These are phyloP conservation scores for Champsocephalus esox DNA, from an alignment of 2,797 vertebrate species.

Conservation along the genomic window DNA sequence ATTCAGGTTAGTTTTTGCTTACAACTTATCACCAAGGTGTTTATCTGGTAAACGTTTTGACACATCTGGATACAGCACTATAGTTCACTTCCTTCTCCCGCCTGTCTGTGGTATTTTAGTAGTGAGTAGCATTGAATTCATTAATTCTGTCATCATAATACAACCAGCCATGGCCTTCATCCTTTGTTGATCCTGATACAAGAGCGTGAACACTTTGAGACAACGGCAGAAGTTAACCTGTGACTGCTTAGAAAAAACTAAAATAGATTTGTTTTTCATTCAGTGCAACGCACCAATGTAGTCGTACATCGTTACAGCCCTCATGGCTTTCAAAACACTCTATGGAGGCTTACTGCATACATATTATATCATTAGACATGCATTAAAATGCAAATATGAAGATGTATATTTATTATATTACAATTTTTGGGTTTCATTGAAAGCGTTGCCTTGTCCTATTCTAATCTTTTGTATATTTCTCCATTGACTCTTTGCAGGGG, in stretches of 20 bases:
- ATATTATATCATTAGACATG: neutral
- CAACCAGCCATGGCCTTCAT: neutral
- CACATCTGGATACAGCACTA: neutral
- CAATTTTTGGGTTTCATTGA: neutral
- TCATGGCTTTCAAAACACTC: neutral
- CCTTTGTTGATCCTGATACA: neutral
- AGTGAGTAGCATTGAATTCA: neutral
- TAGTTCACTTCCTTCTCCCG: neutral
- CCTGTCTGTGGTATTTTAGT: neutral
- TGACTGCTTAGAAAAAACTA: neutral
- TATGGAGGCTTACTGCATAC: neutral
- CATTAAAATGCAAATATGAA: neutral
- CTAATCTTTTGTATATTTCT: slow-evolving; percentile 2
- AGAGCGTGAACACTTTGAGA: neutral
- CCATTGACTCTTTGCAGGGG: slow-evolving; percentile 11
- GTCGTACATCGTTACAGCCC: neutral
- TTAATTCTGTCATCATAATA: neutral
- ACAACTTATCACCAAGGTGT: neutral
- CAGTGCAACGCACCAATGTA: neutral
- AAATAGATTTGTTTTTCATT: neutral
- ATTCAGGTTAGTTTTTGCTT: neutral
- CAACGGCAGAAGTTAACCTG: neutral
- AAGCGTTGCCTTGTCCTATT: neutral
- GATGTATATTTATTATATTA: neutral
- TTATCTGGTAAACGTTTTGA: neutral